Evolutionary conservation across 2,888 invertebrate species (phyloP), one percentile per base, ranked within the genome.

Genomic region (Liodrosophila aerea): DNA sequence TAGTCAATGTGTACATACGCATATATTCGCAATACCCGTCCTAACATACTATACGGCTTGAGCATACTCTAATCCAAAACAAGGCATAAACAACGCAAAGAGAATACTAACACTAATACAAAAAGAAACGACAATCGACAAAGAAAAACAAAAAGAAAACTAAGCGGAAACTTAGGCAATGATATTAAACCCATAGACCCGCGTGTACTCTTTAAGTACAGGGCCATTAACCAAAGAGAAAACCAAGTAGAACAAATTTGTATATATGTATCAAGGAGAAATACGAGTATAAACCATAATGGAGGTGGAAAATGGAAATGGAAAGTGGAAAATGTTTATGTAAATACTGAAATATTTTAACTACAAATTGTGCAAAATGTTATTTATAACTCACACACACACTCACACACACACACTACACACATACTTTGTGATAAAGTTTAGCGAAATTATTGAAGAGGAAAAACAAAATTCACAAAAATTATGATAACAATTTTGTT

Each of bases 61-160:
- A 69, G 50, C 59, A 45, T 57, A 69, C 65, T 50, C 76, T 68
- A 50, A 76, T 65, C 71, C 63, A 66, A 51, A 58, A 56, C 49
- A 66, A 51, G 37, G n/a, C n/a, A n/a, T n/a, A 60, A 43, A 64
- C 64, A 51, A 30, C 18, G 9, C 33, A 61, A 53, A 47, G 58
- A n/a, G n/a, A n/a, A 56, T 68, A 53, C 70, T 61, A 22, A 22
- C 22, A 22, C 22, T 22, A 22, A 22, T 22, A 56, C 52, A 63
- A 71, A 73, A 75, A 62, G 54, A 76, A 73, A 59, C 56, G 76
- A 76, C 76, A 76, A 76, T 76, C 76, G 73, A 76, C 31, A 76
- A 69, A 59, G 62, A 44, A 40, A 34, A 44, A 41, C 18, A 30
- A 41, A 44, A 29, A 15, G 4, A 1, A 16, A 7, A 47, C 36